A percentile compares a stretch with the other conserved stretches of the same genome.
Evolutionary conservation across 2,888 invertebrate genomes (phyloP).

Genomic region (Seira ritae): DNA sequence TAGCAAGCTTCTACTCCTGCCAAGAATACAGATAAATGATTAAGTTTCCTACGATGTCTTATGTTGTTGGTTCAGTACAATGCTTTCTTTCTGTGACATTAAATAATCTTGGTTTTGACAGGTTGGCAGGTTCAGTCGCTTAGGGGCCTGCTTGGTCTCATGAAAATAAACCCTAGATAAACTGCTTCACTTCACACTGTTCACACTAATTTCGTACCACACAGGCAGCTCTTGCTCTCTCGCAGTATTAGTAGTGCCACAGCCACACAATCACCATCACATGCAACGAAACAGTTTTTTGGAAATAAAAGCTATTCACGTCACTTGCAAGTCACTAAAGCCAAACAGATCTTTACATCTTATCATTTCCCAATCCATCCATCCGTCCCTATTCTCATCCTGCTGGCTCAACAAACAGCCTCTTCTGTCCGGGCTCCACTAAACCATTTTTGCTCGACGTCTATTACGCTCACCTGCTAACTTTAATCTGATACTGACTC

Average conservation of each 20-base stretch:
- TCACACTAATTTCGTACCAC: neutral
- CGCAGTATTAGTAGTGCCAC: neutral
- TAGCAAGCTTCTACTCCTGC: no score
- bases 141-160: slow-evolving; percentile 61
- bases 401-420: neutral
- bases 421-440: neutral
- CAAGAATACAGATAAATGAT: slow-evolving; percentile 1
- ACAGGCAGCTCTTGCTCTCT: no score
- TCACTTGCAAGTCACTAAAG: neutral
- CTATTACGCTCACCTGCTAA: neutral
- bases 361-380: neutral
- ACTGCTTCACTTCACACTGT: neutral
- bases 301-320: neutral
- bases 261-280: neutral
- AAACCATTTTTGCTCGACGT: neutral
- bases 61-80: neutral
- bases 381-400: neutral
- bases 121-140: slow-evolving; percentile 68
- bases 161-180: neutral
- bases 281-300: neutral
- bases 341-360: slow-evolving; percentile 4
- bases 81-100: slow-evolving; percentile 61
- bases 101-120: slow-evolving; percentile 72
- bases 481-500: slow-evolving; percentile 1
- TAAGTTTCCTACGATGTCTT: no score